Base-by-base conservation (phyloP, 1,140 invertebrate species). In the Hypothenemus hampei region DNA sequence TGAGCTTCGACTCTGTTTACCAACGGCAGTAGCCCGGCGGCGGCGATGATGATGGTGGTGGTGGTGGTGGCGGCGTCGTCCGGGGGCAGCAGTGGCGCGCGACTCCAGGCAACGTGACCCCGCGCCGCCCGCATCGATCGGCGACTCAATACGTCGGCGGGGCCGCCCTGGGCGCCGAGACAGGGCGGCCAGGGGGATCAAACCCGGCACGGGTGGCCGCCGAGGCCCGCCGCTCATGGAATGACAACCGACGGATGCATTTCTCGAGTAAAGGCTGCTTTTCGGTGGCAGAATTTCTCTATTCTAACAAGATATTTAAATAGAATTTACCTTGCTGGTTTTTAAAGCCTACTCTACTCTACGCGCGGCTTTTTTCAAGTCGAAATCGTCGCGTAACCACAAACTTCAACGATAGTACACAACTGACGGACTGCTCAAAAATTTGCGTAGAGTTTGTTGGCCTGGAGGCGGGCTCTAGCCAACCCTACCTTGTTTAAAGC, bases 161-260 rank as follows among this genome's bases (percentile, higher is more conserved):
- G 68, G 62, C 65, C 70, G 70, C 64, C 68, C 66, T 36, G 65
- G 59, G 40, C 58, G 57, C 51, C 68, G 69, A 22, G 61, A 61
- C 45, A 71, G 62, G 54, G 56, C 67, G 47, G 68, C 60, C 36
- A 72, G 69, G 39, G 69, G 70, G 45, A 72, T 71, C 35, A 71
- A 58, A 55, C 64, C 70, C 63, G 70, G 69, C 50, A 71, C 63
- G 60, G 70, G 70, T 46, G 69, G 69, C 47, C n/a, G n/a, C n/a
- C 46, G 46, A 49, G 58, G 54, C 61, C 67, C 66, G 62, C 62
- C 60, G 63, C 63, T 68, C 64, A 69, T 67, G 57, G 59, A 58
- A 65, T 57, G 59, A 18, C 59, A 57, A 31, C 60, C 51, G 44
- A 41, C 11, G 22, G 45, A 41, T 47, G 43, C 18, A 31, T 26